These are phyloP conservation scores for Athrips mouffetella DNA, from an alignment of 2,888 invertebrate genomes.

Conservation along the genomic window DNA sequence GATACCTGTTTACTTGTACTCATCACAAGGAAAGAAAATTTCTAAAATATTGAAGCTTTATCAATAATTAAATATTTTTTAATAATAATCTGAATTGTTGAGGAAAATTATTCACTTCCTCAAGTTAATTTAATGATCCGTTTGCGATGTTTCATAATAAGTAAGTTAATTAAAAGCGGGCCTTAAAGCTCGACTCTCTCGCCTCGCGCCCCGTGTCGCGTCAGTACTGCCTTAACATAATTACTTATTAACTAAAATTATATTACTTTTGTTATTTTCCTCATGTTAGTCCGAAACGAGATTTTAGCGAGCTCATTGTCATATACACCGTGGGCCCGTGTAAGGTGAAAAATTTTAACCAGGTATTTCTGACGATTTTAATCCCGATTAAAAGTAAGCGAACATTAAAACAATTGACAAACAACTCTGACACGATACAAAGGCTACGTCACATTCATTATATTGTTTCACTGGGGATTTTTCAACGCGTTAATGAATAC, in stretches of 20 bases:
- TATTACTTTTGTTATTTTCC: background rate
- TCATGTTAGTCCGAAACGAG: background rate
- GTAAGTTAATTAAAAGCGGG: constrained; percentile 52
- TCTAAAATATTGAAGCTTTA: too few relatives aligned
- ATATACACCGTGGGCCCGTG: background rate
- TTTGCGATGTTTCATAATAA: constrained; percentile 35
- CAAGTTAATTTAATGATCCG: constrained; percentile 41
- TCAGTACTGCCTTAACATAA: constrained; percentile 22
- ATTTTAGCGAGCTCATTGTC: background rate
- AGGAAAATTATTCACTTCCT: constrained; percentile 16
- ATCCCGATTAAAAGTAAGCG: too few relatives aligned
- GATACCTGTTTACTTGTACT: too few relatives aligned
- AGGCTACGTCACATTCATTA: too few relatives aligned
- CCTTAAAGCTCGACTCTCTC: constrained; percentile 25
- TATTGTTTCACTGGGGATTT: too few relatives aligned
- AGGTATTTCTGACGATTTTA: too few relatives aligned
- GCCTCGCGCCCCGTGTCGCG: constrained; percentile 26
- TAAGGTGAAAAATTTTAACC: too few relatives aligned
- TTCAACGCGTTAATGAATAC: too few relatives aligned
- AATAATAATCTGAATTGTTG: background rate
- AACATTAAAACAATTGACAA: too few relatives aligned
- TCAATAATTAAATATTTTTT: too few relatives aligned
- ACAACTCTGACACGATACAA: too few relatives aligned
- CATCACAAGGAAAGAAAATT: too few relatives aligned
- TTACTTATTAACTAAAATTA: constrained; percentile 15